Base-by-base conservation (phyloP, 2,888 invertebrate species). In the Drosophila austrosaltans region DNA sequence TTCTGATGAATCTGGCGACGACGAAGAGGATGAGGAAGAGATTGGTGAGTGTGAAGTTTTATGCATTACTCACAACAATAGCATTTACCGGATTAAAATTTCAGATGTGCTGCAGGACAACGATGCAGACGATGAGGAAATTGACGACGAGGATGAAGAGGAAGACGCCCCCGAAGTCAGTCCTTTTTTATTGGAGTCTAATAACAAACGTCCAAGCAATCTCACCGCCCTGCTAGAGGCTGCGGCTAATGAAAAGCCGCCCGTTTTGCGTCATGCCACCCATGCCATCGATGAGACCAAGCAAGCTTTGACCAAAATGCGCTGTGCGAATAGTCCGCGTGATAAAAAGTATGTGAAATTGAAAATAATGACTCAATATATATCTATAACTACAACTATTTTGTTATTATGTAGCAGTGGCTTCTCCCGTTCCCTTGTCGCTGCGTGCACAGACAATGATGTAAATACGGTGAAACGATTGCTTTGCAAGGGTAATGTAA, bases 251-350 rank as follows among this genome's bases (percentile, higher is more conserved):
- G 92, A 92, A 74, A 92, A 92, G 81, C 90, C 92, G 25, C 92
- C 93, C 30, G 93, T 92, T 60, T 82, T 93, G 69, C 90, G 92
- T 56, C 92, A 92, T 82, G 93, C 93, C 68, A 92, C 98, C 89
- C 97, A 98, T 93, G 98, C 98, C 79, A 95, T 99, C 90, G 98
- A 98, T 94, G 98, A 98, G 93, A 98, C 98, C 69, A 98, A 98
- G 77, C 98, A 98, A 87, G 98, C 98, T 67, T 94, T 99, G 81
- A 98, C 98, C 83, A 96, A 98, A 92, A 98, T 98, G 98, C 96
- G 98, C 90, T 96, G 96, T 92, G 98, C 98, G 93, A 97, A 96
- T 91, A 92, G 91, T 77, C 95, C 95, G 75, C 94, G 95, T 75
- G 94, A 95, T 82, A 94, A 93, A 89, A 93, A 92, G 91, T 93